These are phyloP conservation scores for Laterallus jamaicensis DNA, from an alignment of 2,113 vertebrate species.

Conservation along the genomic window DNA sequence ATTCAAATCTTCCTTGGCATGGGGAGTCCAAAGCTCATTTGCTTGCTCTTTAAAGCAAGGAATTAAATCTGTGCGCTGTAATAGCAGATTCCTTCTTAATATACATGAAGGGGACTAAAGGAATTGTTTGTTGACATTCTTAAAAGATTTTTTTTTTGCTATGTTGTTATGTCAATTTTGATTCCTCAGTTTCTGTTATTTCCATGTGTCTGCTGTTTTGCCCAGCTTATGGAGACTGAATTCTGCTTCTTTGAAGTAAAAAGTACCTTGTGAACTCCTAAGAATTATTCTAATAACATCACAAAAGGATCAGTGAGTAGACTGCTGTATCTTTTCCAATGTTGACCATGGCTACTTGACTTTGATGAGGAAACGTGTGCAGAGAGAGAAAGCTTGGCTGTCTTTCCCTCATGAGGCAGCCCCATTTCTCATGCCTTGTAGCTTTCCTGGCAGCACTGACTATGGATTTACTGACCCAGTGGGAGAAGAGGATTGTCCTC, in stretches of 20 bases:
- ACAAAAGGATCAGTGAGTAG: not conserved
- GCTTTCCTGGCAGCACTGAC: not conserved
- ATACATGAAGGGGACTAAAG: not conserved
- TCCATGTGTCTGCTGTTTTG: not conserved
- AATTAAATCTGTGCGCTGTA: not conserved
- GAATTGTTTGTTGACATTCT: not conserved
- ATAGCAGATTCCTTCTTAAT: not conserved
- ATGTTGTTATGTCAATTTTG: not conserved
- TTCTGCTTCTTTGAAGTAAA: not conserved
- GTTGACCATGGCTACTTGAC: not conserved
- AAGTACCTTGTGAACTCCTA: not conserved
- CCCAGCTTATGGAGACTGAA: not conserved
- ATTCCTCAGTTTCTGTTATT: not conserved
- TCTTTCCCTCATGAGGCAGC: not conserved
- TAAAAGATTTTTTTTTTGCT: not conserved
- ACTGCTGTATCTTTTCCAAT: not conserved
- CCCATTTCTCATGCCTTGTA: not conserved
- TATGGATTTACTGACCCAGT: not conserved
- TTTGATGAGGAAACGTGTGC: not conserved
- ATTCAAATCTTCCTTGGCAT: not conserved
- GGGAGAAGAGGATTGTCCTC: not conserved
- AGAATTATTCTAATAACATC: not conserved
- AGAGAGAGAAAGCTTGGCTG: not conserved
- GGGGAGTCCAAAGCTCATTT: accelerated
- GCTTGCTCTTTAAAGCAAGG: not conserved